Base-by-base conservation (phyloP, 2,113 vertebrate species). In the Mirounga angustirostris region DNA sequence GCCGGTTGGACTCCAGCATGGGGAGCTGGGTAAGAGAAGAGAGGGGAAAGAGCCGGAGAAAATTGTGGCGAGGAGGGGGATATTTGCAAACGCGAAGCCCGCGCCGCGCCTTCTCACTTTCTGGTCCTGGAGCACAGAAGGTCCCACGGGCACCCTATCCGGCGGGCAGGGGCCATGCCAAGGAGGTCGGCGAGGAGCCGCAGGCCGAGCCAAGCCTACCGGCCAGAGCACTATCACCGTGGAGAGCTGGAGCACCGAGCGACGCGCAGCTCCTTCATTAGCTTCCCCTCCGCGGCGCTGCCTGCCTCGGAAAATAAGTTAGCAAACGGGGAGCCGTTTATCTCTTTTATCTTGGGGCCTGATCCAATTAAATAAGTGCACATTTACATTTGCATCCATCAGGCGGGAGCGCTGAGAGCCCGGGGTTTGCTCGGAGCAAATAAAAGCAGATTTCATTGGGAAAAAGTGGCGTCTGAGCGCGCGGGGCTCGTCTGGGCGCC, bases 301-400 rank as follows among this genome's bases (percentile, higher is more conserved):
- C 99, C 98, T 98, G 98, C 98, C 98, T 99, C 99, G 98, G 98
- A 99, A 99, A 99, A 99, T 99, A 99, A 99, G 99, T 99, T 99
- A 98, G 99, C 99, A 98, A 99, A 99, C 98, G 97, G 98, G 99
- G 99, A 99, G 98, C 98, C 98, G 98, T 99, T 99, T 99, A 99
- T 99, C 99, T 99, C 99, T 99, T 99, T 99, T 99, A 99, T 99
- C 99, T 99, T 99, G 99, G 99, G 99, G 99, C 99, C 99, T 99
- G 99, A 99, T 99, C 99, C 99, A 99, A 99, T 99, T 99, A 99
- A 99, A 99, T 99, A 99, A 99, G 99, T 99, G 99, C 99, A 99
- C 99, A 99, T 99, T 99, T 99, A 99, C 98, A 99, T 99, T 99
- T 99, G 99, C 99, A 99, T 99, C 99, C 99, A 99, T 99, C 99